phyloP scores from a whole-genome alignment of 2,888 invertebrate genomes.

The Gordius sp. region DNA sequence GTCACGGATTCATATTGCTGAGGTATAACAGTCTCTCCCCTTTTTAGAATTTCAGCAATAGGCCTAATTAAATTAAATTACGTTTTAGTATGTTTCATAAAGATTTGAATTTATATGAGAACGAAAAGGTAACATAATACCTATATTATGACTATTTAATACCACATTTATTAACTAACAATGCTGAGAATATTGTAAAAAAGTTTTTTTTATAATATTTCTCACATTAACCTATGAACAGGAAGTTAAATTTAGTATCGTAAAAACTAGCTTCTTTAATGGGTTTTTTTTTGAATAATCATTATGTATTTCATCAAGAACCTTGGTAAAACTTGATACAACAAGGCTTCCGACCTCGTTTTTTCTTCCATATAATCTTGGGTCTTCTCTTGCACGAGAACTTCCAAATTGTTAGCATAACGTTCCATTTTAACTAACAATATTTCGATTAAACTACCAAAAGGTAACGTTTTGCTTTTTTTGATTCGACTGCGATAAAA shows the following conservation, averaged over 20 bases:
- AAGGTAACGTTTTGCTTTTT: not conserved
- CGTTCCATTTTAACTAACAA: not conserved
- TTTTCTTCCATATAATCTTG: not conserved
- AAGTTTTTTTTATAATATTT: no score
- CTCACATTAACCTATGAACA: no score
- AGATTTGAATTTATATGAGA: no score
- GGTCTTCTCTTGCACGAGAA: not conserved
- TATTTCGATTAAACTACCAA: not conserved
- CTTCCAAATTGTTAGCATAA: not conserved
- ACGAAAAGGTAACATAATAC: no score
- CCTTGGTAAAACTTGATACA: not conserved
- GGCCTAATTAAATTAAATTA: not conserved
- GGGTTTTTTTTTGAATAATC: no score
- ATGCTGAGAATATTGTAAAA: no score
- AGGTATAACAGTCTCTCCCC: not conserved
- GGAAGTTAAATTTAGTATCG: no score
- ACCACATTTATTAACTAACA: no score
- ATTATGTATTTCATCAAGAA: no score
- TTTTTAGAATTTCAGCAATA: conserved; percentile 15
- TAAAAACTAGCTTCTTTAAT: no score
- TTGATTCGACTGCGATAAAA: not conserved
- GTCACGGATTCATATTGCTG: conserved; percentile 11
- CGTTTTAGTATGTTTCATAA: no score
- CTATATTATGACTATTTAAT: no score
- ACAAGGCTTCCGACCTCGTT: not conserved